phyloP scores from a whole-genome alignment of 1,140 invertebrate genomes.

The Eufriesea mexicana region DNA sequence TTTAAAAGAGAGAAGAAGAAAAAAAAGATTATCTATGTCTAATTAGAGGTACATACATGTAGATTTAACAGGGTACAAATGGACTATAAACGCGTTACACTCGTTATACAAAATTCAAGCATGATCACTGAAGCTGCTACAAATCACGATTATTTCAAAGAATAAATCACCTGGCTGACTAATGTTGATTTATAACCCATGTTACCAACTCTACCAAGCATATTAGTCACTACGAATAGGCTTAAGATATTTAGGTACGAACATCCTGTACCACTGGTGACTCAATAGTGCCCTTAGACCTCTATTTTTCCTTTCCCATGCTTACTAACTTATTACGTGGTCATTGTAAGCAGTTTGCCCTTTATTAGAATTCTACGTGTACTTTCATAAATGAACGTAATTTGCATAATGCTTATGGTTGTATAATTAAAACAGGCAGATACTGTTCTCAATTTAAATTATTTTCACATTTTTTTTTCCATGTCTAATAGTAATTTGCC shows the following conservation, averaged over 20 bases:
- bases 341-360: not conserved
- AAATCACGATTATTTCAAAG: not conserved
- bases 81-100: no score
- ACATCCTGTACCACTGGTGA: not conserved
- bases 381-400: not conserved
- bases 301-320: not conserved
- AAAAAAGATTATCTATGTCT: no score
- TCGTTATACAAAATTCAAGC: not conserved
- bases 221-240: constrained; percentile 9
- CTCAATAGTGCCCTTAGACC: not conserved
- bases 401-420: no score
- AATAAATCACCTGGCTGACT: not conserved
- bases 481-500: not conserved
- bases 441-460: no score
- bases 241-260: not conserved
- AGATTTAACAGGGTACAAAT: no score
- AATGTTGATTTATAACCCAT: not conserved
- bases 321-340: not conserved
- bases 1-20: no score
- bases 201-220: not conserved
- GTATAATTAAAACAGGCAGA: no score
- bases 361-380: not conserved
- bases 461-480: no score
- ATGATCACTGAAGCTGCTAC: not conserved
- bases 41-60: no score